A percentile compares a stretch with the other conserved stretches of the same genome.
These are phyloP conservation scores for Sipunculus nudus DNA, from an alignment of 2,888 invertebrate species.

Conservation along the genomic window DNA sequence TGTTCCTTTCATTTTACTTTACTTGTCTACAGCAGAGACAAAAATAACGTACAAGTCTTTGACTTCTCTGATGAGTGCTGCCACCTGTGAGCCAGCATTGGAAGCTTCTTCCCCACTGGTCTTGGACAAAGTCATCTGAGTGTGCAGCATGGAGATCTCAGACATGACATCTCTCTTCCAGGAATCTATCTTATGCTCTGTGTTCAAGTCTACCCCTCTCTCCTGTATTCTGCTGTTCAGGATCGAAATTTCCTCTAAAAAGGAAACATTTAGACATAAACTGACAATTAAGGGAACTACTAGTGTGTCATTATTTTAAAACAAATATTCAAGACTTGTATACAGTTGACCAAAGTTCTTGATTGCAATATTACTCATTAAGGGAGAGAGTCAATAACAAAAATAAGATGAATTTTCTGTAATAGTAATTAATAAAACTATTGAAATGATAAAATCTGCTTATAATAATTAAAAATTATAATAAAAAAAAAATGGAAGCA, in stretches of 20 bases:
- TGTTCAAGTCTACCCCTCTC: slow-evolving; percentile 20
- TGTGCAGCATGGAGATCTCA: slow-evolving; percentile 20
- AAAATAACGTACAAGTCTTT: not conserved
- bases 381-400: too few relatives aligned
- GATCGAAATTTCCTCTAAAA: slow-evolving; percentile 11
- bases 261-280: too few relatives aligned
- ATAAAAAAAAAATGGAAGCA: too few relatives aligned
- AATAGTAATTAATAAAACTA: too few relatives aligned
- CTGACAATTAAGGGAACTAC: not conserved
- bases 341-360: too few relatives aligned
- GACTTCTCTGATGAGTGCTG: not conserved
- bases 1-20: too few relatives aligned
- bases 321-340: too few relatives aligned
- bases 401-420: too few relatives aligned
- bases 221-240: slow-evolving; percentile 21
- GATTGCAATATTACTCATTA: too few relatives aligned
- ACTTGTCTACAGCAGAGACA: not conserved
- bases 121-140: slow-evolving; percentile 19
- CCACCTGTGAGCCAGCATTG: not conserved
- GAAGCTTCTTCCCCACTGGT: not conserved
- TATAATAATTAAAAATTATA: too few relatives aligned
- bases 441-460: too few relatives aligned
- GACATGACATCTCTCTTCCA: slow-evolving; percentile 24
- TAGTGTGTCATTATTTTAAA: too few relatives aligned
- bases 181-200: slow-evolving; percentile 23